phyloP scores from a whole-genome alignment of 2,797 vertebrate genomes.

The Falco biarmicus region DNA sequence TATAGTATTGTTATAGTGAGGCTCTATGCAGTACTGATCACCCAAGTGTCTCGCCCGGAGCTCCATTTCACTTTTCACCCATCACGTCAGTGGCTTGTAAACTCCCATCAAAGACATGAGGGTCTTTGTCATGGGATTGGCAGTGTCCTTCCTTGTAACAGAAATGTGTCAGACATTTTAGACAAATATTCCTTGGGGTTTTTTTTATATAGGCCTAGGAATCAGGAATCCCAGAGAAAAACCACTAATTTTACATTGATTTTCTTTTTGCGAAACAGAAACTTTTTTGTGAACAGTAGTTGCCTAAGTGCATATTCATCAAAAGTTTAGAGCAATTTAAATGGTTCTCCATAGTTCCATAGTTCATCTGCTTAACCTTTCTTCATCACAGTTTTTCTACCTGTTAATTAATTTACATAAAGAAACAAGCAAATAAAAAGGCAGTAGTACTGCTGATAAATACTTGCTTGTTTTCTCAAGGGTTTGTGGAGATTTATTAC shows the following conservation, averaged over 20 bases:
- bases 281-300: background rate
- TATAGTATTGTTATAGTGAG: background rate
- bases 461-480: background rate
- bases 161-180: background rate
- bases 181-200: background rate
- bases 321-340: background rate
- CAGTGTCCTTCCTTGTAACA: background rate
- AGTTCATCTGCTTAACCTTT: background rate
- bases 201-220: background rate
- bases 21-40: background rate
- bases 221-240: background rate
- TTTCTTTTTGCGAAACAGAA: background rate
- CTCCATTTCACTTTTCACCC: background rate
- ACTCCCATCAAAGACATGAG: background rate
- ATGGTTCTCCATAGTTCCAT: background rate
- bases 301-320: background rate
- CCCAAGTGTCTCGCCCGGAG: background rate
- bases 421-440: background rate
- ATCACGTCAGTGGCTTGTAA: background rate
- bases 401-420: background rate
- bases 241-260: background rate
- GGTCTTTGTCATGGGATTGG: background rate
- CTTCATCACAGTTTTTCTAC: background rate
- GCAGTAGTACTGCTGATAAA: background rate
- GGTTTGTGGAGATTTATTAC: background rate